These are phyloP conservation scores for Pungitius pungitius DNA, from an alignment of 2,113 vertebrate species.

Conservation along the genomic window DNA sequence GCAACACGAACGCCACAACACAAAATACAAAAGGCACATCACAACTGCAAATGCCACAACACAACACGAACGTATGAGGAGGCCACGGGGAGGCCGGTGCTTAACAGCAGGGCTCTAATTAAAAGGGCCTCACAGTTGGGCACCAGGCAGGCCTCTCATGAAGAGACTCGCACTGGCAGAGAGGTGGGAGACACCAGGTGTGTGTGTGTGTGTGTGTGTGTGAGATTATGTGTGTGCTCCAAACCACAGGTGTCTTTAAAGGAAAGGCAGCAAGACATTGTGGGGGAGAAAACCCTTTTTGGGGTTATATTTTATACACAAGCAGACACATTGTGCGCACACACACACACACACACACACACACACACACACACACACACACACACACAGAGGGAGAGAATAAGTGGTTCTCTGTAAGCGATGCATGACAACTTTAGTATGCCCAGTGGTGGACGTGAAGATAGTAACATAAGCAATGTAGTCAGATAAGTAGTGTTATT, in stretches of 20 bases:
- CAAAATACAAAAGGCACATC: too few relatives aligned
- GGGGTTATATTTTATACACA: neutral
- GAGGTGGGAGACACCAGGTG: slow-evolving; percentile 54
- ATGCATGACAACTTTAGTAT: too few relatives aligned
- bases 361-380: neutral
- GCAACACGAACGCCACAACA: too few relatives aligned
- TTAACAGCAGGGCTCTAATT: slow-evolving; percentile 77
- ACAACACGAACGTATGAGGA: too few relatives aligned
- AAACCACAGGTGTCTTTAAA: slow-evolving; percentile 43
- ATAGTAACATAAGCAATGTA: neutral
- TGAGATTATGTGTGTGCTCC: slow-evolving; percentile 12
- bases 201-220: slow-evolving; percentile 23
- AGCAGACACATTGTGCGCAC: neutral
- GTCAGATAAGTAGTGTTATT: too few relatives aligned
- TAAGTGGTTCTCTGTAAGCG: neutral
- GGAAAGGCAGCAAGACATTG: slow-evolving; percentile 7
- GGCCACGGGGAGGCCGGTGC: slow-evolving; percentile 49
- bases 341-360: neutral
- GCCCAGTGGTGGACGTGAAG: too few relatives aligned
- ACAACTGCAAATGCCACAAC: too few relatives aligned
- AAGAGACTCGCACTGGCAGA: slow-evolving; percentile 57
- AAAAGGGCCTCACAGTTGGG: slow-evolving; percentile 73
- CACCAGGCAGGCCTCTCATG: slow-evolving; percentile 57
- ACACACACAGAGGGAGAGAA: neutral
- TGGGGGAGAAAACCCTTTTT: slow-evolving; percentile 10